Conservation (phyloP, 2,113 vertebrate genomes). For the Leucosticte australis region DNA sequence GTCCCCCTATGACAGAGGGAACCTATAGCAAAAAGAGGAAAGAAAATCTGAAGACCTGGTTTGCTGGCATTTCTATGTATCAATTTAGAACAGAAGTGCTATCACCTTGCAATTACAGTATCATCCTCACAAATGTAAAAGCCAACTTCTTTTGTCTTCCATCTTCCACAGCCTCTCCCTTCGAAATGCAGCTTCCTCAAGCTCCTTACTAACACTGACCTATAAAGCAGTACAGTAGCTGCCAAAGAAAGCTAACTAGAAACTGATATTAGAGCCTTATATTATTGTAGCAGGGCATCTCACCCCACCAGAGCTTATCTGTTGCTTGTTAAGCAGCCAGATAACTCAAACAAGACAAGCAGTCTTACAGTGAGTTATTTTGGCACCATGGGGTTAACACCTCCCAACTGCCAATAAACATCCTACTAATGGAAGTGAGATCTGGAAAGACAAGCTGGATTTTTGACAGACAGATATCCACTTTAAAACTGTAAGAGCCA, state of each 20-base stretch:
- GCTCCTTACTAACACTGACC: not conserved
- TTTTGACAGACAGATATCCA: not conserved
- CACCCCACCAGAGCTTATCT: not conserved
- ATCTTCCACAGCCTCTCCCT: not conserved
- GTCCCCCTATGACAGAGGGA: not conserved
- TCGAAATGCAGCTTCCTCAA: not conserved
- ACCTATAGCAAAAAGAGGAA: not conserved
- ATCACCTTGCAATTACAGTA: not conserved
- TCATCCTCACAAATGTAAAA: not conserved
- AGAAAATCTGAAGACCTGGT: not conserved
- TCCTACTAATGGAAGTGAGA: not conserved
- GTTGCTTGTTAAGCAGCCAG: not conserved
- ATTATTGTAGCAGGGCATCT: not conserved
- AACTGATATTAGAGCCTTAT: not conserved
- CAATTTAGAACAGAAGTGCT: not conserved
- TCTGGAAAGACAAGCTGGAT: not conserved
- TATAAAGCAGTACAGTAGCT: not conserved
- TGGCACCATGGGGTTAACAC: not conserved
- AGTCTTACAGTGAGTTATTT: not conserved
- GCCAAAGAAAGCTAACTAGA: not conserved
- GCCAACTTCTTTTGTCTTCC: not conserved
- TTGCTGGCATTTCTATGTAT: not conserved
- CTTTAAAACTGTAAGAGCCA: not conserved
- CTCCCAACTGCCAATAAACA: not conserved
- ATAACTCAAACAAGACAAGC: not conserved